Evolutionary conservation across 2,888 invertebrate species (phyloP), one percentile per base, ranked within the genome.

Genomic region (Hydropsyche betteni): DNA sequence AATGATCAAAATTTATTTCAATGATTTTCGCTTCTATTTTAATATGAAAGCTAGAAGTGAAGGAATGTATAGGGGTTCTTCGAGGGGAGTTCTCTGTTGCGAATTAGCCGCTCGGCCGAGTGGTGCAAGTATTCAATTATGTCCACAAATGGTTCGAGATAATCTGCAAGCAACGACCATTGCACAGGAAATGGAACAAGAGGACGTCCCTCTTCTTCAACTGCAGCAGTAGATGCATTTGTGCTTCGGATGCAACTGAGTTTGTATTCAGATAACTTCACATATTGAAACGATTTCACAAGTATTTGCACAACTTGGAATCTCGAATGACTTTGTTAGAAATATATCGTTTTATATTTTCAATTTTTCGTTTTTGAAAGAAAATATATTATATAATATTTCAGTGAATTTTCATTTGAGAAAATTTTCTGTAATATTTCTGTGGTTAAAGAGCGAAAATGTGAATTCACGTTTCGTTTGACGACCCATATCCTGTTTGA

Each of bases 51-150:
- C 24, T 24, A 24, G 24, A 24, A 55, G 14, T 24, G 7, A 10
- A 14, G 6, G 55, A 55, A 55, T 55, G 12, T 6, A 55, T 6
- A 24, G 6, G 55, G 12, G 52, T 52, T 55, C 12, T 6, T 44
- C 6, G 6, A 44, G 44, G 44, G 44, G 44, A 44, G 44, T 6
- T 44, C 70, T 52, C 70, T 70, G 33, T 33, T 72, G 61, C 75
- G 74, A 76, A 79, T 79, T 75, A 79, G 55, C 73, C 77, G 79
- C 76, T 76, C 55, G 68, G 75, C 69, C 70, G 76, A 68, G 69
- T 76, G 77, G 55, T 68, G 77, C 74, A 79, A 78, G 77, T 76
- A 78, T 78, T 77, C 79, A 79, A 79, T 79, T 79, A 79, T 78
- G 71, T 75, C 58, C 69, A 70, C 75, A 78, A 79, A 79, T 79